A percentile compares a stretch with the other conserved stretches of the same genome.
phyloP scores from a whole-genome alignment of 2,888 invertebrate species.

The Cephalotes varians region DNA sequence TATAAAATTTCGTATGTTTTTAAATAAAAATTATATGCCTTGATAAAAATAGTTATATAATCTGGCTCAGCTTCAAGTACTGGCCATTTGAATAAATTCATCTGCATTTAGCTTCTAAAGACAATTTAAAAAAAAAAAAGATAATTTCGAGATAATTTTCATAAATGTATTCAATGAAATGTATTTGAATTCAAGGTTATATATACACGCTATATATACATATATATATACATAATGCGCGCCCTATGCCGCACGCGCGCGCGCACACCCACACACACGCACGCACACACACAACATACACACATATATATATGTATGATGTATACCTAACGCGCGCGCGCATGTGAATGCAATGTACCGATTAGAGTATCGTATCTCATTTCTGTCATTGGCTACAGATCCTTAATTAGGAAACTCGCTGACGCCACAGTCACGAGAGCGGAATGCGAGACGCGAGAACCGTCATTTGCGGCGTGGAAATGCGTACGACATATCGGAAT shows the following conservation, averaged over 20 bases:
- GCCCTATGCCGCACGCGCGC: background rate
- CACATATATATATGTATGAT: too few relatives aligned
- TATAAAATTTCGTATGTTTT: background rate
- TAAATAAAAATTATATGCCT: background rate
- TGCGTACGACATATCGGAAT: constrained; percentile 18
- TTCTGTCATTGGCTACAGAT: background rate
- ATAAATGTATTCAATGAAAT: background rate
- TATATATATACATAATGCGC: background rate
- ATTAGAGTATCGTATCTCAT: background rate
- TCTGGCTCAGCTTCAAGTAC: background rate
- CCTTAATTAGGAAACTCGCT: background rate
- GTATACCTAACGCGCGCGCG: background rate
- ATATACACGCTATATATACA: too few relatives aligned
- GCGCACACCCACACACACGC: too few relatives aligned
- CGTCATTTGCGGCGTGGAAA: constrained; percentile 41
- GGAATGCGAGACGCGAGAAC: constrained; percentile 32
- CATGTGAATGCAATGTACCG: background rate
- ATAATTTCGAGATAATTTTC: background rate
- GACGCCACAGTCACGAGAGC: background rate
- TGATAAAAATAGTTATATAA: constrained; percentile 6
- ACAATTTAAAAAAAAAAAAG: background rate
- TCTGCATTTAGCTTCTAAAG: too few relatives aligned
- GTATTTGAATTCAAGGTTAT: constrained; percentile 37
- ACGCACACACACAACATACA: too few relatives aligned
- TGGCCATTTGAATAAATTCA: background rate